phyloP scores from a whole-genome alignment of 1,140 invertebrate species.

The Drosophila novamexicana region DNA sequence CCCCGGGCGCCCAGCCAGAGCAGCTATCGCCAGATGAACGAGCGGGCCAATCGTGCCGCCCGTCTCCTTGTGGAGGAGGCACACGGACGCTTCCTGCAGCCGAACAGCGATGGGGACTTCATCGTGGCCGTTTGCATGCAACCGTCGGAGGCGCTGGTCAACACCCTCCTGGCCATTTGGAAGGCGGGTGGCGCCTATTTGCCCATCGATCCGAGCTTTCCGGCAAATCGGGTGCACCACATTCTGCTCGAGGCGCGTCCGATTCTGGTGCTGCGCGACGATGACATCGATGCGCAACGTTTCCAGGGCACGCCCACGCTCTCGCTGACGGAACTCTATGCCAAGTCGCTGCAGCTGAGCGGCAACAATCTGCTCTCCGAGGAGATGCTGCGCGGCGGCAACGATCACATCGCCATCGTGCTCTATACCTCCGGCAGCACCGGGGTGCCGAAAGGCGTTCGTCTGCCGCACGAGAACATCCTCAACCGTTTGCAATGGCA shows the following conservation, averaged over 20 bases:
- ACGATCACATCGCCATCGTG: constrained; percentile 89
- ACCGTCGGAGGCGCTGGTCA: constrained; percentile 89
- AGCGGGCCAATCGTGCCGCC: constrained; percentile 87
- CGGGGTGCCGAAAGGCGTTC: constrained; percentile 95
- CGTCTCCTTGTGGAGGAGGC: constrained; percentile 85
- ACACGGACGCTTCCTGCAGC: constrained; percentile 75
- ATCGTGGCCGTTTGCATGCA: constrained; percentile 91
- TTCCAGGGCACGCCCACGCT: constrained; percentile 68
- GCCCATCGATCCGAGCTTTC: constrained; percentile 91
- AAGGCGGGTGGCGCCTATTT: constrained; percentile 93
- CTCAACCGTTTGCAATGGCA: constrained; percentile 94
- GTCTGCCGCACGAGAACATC: constrained; percentile 91
- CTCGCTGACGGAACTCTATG: constrained; percentile 64
- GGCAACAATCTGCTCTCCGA: constrained; percentile 62
- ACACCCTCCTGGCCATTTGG: constrained; percentile 89
- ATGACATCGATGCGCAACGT: constrained; percentile 73
- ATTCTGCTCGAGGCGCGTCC: constrained; percentile 91
- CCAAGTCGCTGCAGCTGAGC: constrained; percentile 63
- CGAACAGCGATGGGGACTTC: constrained; percentile 88
- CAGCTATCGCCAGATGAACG: constrained; percentile 87
- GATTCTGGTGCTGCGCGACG: constrained; percentile 88
- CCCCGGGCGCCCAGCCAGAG: constrained; percentile 76
- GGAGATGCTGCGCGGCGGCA: constrained; percentile 71
- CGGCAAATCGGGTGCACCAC: constrained; percentile 89
- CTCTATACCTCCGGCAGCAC: constrained; percentile 97